phyloP scores from a whole-genome alignment of 1,140 invertebrate genomes.

The Battus philenor region DNA sequence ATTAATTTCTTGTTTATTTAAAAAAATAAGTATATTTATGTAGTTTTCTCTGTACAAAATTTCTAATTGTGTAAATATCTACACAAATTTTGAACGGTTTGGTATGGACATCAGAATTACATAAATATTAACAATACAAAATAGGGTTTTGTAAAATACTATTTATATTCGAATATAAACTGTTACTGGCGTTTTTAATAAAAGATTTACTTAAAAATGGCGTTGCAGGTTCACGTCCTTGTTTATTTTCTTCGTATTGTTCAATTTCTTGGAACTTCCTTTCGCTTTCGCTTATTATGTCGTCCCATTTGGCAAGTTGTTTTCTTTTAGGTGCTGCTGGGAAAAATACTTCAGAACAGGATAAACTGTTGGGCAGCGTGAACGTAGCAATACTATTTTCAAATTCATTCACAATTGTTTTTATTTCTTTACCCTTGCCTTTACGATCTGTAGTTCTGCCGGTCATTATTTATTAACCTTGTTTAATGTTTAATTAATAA shows the following conservation, averaged over 20 bases:
- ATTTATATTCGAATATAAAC: too few relatives aligned
- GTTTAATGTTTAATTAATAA: too few relatives aligned
- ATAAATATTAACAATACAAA: too few relatives aligned
- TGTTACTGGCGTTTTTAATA: too few relatives aligned
- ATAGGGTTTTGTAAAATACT: too few relatives aligned
- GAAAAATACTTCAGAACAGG: conserved; percentile 57
- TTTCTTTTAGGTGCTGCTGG: conserved; percentile 36
- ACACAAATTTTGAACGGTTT: too few relatives aligned
- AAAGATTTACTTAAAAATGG: conserved; percentile 46
- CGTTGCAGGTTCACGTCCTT: conserved; percentile 30
- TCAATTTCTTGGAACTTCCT: conserved; percentile 39
- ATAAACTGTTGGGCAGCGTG: conserved; percentile 48
- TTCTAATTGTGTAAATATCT: too few relatives aligned
- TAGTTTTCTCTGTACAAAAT: too few relatives aligned
- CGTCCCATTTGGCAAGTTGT: conserved; percentile 41
- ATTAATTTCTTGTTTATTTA: too few relatives aligned
- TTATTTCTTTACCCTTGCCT: conserved; percentile 43
- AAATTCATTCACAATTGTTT: conserved; percentile 23
- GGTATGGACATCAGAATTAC: too few relatives aligned
- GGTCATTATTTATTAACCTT: conserved; percentile 25
- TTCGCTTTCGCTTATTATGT: conserved; percentile 47
- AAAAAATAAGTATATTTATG: too few relatives aligned
- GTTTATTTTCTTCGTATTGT: conserved; percentile 38
- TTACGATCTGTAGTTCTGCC: conserved; percentile 51
- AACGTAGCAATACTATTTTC: conserved; percentile 38